Percentiles rank a stretch among this genome's conserved stretches.
phyloP scores from a whole-genome alignment of 2,113 vertebrate species.

The Brachyhypopomus gauderio region DNA sequence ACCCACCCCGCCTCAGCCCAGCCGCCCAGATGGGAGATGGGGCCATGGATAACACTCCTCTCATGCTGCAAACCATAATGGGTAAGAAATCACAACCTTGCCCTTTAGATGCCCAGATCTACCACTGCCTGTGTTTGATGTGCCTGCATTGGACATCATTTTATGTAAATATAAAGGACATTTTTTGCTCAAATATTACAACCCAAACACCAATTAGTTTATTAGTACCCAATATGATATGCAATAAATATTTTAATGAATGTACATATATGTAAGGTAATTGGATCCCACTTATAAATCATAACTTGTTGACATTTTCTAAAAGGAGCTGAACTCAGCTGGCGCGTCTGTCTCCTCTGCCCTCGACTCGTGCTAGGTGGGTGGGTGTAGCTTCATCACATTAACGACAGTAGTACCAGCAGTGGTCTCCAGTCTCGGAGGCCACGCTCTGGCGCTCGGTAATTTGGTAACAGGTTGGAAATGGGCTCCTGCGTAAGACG shows the following conservation, averaged over 20 bases:
- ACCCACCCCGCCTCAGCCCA: too few relatives aligned
- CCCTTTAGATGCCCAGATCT: too few relatives aligned
- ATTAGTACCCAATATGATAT: background rate
- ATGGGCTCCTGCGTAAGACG: slow-evolving; percentile 88
- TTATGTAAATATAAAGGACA: too few relatives aligned
- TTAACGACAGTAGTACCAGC: slow-evolving; percentile 83
- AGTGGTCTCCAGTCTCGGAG: slow-evolving; percentile 83
- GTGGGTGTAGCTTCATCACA: slow-evolving; percentile 85
- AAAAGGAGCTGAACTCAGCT: slow-evolving; percentile 65
- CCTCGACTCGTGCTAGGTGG: slow-evolving; percentile 77
- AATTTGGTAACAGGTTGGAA: slow-evolving; percentile 97
- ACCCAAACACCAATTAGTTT: too few relatives aligned
- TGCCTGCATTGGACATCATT: too few relatives aligned
- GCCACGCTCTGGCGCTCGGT: slow-evolving; percentile 76
- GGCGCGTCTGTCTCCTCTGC: slow-evolving; percentile 78
- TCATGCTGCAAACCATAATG: too few relatives aligned
- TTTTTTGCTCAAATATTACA: too few relatives aligned
- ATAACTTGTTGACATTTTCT: slow-evolving; percentile 68
- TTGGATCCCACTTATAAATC: slow-evolving; percentile 75
- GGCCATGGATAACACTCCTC: too few relatives aligned
- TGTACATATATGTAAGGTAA: slow-evolving; percentile 34
- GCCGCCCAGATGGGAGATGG: too few relatives aligned
- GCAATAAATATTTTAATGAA: background rate
- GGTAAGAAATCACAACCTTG: too few relatives aligned
- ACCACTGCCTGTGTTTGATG: too few relatives aligned